Evolutionary conservation across 1,140 invertebrate species (phyloP).

Genomic region (Brachionus asplanchnoidis): DNA sequence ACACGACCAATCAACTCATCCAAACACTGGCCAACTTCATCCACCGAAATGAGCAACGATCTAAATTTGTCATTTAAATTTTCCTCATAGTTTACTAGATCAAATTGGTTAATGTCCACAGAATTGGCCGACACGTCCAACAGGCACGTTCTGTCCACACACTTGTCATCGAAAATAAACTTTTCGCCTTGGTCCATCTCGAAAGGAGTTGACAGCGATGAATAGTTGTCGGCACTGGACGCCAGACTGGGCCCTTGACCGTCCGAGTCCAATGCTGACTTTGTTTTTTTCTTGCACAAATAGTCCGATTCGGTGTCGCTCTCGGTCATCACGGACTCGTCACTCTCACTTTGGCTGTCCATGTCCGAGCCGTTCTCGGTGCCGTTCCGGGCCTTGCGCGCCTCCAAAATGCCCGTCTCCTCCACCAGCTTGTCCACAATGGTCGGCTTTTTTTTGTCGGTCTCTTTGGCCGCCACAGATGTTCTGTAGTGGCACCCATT

Average conservation of each 20-base stretch:
- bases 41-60: neutral
- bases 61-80: conserved; percentile 17
- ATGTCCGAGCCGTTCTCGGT: neutral
- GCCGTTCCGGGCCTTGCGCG: neutral
- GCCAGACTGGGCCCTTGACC: neutral
- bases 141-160: neutral
- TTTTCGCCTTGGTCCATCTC: neutral
- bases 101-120: neutral
- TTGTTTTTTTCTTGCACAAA: neutral
- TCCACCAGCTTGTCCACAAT: neutral
- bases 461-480: neutral
- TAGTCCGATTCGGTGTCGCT: neutral
- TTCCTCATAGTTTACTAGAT: neutral
- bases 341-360: neutral
- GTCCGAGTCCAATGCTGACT: neutral
- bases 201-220: neutral
- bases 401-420: neutral
- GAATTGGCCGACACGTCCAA: neutral
- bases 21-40: neutral
- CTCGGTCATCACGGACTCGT: neutral
- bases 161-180: neutral
- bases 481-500: neutral
- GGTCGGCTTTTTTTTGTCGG: neutral
- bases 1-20: neutral
- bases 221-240: neutral